These are phyloP conservation scores for Quadroppia sp. DNA, from an alignment of 2,888 invertebrate genomes.

Conservation along the genomic window DNA sequence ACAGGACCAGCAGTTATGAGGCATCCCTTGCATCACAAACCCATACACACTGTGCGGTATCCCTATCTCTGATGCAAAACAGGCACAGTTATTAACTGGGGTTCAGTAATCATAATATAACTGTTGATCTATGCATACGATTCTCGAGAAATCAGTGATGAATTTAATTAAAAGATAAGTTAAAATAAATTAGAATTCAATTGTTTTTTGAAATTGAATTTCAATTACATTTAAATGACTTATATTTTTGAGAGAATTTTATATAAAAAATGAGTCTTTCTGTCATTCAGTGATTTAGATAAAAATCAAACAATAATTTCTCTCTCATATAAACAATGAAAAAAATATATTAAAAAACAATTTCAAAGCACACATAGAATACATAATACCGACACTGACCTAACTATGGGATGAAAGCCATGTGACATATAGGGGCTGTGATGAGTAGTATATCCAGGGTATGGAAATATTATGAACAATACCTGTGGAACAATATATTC, in stretches of 20 bases:
- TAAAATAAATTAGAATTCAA: no score
- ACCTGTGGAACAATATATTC: not conserved
- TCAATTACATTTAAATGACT: no score
- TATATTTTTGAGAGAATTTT: no score
- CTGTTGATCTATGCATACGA: no score
- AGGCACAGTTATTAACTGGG: no score
- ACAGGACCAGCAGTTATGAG: not conserved
- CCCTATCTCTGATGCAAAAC: no score
- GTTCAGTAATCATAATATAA: no score
- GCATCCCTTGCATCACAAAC: conserved; percentile 22
- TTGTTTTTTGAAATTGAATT: no score
- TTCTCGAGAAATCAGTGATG: no score
- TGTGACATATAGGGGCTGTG: not conserved
- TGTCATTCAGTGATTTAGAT: not conserved
- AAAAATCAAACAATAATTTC: not conserved
- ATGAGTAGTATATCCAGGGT: not conserved
- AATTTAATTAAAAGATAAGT: no score
- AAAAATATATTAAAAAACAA: not conserved
- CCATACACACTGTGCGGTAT: not conserved
- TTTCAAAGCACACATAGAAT: not conserved
- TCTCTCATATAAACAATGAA: not conserved
- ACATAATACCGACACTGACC: conserved; percentile 1
- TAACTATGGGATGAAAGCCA: conserved; percentile 12
- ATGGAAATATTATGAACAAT: not conserved
- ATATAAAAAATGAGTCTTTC: not conserved